Base-by-base conservation (phyloP, 1,140 invertebrate species). In the Tenebrio molitor region DNA sequence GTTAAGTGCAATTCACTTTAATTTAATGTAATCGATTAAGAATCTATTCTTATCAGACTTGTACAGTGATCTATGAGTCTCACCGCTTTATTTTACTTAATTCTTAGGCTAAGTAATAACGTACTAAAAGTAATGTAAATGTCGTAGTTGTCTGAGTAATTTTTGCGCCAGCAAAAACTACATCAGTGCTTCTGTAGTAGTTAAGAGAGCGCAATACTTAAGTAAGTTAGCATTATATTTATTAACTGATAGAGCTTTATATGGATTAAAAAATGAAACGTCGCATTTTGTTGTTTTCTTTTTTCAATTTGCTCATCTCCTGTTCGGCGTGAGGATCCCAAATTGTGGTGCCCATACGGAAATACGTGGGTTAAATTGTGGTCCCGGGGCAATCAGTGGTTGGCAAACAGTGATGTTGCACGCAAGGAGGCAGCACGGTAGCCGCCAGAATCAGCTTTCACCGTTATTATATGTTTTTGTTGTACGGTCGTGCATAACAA, bases 391-490 rank as follows among this genome's bases (percentile, higher is more conserved):
- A 23, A 42, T 63, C 50, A 25, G 21, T 39, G 19, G 23, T 71
- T 63, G 41, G 50, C 58, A 14, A 39, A 39, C 53, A 33, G 53
- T 53, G 46, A 21, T 23, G 25, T 29, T 17, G 25, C 71, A 73
- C 53, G 71, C 66, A 64, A 73, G 41, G 66, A 44, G 67, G 64
- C 42, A 42, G 65, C 53, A 58, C 72, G 46, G 71, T 73, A 73
- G 71, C 66, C 53, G 34, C 34, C 34, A 44, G 65, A 73, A 34
- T 29, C 29, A 53, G 50, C 65, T 73, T 73, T 69, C 72, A 69
- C 72, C 72, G 66, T 65, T 73, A 69, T 69, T 72, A 46, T 16
- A 36, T 46, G 72, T 72, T 72, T 67, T 72, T 72, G 46, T 68
- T 62, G 14, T 65, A 16, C 36, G 39, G 34, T 72, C 70, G 70